Conservation (phyloP, 2,888 invertebrate species). For the Antitype chi region DNA sequence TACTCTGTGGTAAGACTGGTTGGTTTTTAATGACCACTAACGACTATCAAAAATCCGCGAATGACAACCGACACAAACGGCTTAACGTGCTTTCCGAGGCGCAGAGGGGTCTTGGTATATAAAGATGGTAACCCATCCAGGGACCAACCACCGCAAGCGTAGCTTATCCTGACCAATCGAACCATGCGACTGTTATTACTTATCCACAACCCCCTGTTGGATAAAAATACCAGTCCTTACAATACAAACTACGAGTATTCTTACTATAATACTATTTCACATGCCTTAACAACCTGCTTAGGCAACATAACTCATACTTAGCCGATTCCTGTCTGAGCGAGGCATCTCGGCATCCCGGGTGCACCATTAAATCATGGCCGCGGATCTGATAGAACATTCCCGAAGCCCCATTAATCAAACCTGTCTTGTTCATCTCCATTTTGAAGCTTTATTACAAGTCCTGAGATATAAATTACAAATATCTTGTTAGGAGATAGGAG, state of each 20-base stretch:
- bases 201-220: too few relatives aligned
- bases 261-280: background rate
- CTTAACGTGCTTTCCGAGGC: too few relatives aligned
- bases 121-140: too few relatives aligned
- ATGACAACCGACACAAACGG: too few relatives aligned
- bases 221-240: background rate
- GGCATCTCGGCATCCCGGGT: constrained; percentile 38
- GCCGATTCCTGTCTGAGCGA: constrained; percentile 47
- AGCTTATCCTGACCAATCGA: too few relatives aligned
- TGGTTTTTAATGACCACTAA: too few relatives aligned
- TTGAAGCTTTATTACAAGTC: constrained; percentile 52
- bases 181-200: too few relatives aligned
- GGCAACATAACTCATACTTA: constrained; percentile 43
- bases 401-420: constrained; percentile 61
- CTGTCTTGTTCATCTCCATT: constrained; percentile 54
- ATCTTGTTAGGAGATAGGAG: constrained; percentile 47
- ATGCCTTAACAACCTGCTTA: background rate
- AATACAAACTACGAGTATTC: background rate
- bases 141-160: too few relatives aligned
- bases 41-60: too few relatives aligned
- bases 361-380: constrained; percentile 62
- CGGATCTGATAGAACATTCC: constrained; percentile 54
- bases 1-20: too few relatives aligned
- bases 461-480: constrained; percentile 51
- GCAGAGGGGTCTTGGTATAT: too few relatives aligned